Conservation (phyloP, 2,888 invertebrate genomes). For the Zootermopsis nevadensis region DNA sequence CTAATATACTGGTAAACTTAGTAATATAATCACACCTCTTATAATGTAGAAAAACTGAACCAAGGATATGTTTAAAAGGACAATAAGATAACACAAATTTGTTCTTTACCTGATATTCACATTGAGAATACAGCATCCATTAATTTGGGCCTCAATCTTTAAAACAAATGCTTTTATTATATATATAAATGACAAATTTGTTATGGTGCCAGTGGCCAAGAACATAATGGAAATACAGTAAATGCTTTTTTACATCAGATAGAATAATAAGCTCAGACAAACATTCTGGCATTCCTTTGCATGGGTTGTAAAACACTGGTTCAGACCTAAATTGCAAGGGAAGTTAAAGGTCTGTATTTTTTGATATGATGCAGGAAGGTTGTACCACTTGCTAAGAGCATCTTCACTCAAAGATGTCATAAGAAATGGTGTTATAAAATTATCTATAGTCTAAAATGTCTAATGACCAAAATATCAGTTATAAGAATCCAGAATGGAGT, state of each 20-base stretch:
- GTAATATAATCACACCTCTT: no score
- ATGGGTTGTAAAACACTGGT: constrained; percentile 35
- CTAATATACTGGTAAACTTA: no score
- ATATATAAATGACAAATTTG: not conserved
- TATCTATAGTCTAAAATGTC: constrained; percentile 43
- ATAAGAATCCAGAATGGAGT: constrained; percentile 19
- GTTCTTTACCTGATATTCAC: not conserved
- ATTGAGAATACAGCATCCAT: not conserved
- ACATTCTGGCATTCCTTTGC: not conserved
- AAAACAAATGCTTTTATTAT: not conserved
- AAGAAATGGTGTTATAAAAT: constrained; percentile 43
- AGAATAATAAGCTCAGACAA: constrained; percentile 36
- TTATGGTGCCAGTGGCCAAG: constrained; percentile 32
- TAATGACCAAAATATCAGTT: constrained; percentile 41
- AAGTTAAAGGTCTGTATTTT: constrained; percentile 26
- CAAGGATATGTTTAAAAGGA: no score
- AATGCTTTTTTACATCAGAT: constrained; percentile 33
- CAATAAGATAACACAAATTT: not conserved
- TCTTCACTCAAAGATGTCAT: constrained; percentile 43
- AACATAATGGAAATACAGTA: constrained; percentile 14
- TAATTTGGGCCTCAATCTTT: not conserved
- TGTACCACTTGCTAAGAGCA: constrained; percentile 44
- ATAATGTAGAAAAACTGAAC: no score
- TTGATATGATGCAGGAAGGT: constrained; percentile 48
- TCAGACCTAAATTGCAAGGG: constrained; percentile 29